Percentiles rank a stretch among this genome's conserved stretches.
Conservation (phyloP, 1,140 invertebrate genomes). For the Lepidurus arcticus region DNA sequence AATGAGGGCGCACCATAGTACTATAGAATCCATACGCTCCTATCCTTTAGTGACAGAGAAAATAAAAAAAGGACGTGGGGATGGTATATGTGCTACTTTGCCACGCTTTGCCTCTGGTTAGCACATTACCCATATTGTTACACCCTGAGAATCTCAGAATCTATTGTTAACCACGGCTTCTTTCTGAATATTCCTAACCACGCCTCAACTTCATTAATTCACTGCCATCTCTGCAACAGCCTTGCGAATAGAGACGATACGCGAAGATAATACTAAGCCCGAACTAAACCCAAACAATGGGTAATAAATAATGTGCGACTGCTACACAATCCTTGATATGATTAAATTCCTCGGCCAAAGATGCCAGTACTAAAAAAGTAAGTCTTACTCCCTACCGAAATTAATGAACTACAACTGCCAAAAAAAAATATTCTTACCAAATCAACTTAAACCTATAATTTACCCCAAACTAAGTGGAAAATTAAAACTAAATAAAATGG, state of each 20-base stretch:
- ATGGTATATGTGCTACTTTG: neutral
- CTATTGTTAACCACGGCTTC: neutral
- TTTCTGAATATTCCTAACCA: conserved; percentile 1
- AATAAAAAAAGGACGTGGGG: neutral
- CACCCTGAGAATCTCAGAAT: neutral
- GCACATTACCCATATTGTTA: conserved; percentile 4
- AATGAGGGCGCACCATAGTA: neutral
- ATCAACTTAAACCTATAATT: too few species aligned
- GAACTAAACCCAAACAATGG: too few species aligned
- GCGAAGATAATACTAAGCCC: too few species aligned
- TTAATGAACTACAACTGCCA: too few species aligned
- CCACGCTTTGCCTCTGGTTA: neutral
- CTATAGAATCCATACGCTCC: neutral
- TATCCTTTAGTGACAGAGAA: conserved; percentile 1
- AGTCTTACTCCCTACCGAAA: too few species aligned
- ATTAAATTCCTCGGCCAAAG: too few species aligned
- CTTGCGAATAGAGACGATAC: neutral
- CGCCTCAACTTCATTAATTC: conserved; percentile 9
- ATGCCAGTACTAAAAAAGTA: too few species aligned
- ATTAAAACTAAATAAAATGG: too few species aligned
- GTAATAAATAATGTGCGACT: too few species aligned
- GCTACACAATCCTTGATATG: too few species aligned
- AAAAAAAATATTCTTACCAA: too few species aligned
- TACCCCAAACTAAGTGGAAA: too few species aligned
- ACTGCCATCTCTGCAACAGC: neutral